Evolutionary conservation across 2,113 vertebrate species (phyloP).

Genomic region (Rousettus leschenaultii): DNA sequence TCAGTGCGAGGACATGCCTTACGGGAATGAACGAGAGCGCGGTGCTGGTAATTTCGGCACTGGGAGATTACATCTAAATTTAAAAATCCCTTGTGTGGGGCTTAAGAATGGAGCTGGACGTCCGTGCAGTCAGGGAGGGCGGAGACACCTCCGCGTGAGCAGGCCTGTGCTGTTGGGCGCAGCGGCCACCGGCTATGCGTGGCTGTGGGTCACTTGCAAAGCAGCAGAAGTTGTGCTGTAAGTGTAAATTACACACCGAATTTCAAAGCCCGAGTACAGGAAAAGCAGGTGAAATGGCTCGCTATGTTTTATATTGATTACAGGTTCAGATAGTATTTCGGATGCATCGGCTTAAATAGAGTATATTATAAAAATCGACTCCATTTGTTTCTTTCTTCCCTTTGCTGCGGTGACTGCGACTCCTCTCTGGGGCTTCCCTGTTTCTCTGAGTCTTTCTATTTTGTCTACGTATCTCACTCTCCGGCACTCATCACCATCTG

Average conservation of each 20-base stretch:
- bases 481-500: background rate
- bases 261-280: background rate
- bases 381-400: background rate
- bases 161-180: accelerated
- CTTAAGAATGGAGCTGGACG: conserved; percentile 44
- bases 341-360: background rate
- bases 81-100: conserved; percentile 64
- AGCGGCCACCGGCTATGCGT: accelerated
- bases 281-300: background rate
- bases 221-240: background rate
- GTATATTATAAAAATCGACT: background rate
- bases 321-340: background rate
- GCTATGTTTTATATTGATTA: background rate
- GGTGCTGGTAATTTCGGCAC: conserved; percentile 77
- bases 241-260: background rate
- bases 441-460: background rate
- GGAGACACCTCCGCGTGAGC: background rate
- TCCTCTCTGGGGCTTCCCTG: background rate
- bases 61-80: conserved; percentile 73
- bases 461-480: background rate
- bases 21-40: conserved; percentile 84
- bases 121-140: background rate
- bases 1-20: conserved; percentile 85
- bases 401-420: background rate
- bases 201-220: background rate